Base-by-base conservation (phyloP, 2,113 vertebrate genomes). In the Vombatus ursinus region DNA sequence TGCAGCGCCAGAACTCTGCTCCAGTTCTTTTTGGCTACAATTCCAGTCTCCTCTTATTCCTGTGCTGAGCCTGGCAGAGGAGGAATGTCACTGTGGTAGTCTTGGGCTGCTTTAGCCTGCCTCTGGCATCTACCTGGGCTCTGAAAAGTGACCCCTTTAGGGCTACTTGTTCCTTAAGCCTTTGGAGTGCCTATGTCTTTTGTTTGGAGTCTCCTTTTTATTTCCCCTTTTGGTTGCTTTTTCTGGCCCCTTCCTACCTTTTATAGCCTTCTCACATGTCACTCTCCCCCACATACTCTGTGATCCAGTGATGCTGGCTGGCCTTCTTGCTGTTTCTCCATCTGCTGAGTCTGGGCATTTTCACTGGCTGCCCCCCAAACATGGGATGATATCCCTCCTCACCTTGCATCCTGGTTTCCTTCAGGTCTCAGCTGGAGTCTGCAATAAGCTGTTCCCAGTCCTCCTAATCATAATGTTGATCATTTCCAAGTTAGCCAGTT, bases 11-110 rank as follows among this genome's bases (percentile, higher is more conserved):
- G n/a, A 52, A 57, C 52, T 91, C 89, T 92, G 9, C 54, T 94
- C 57, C 91, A 93, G 8, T 61, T 93, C 52, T 91, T 91, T 92
- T 31, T 28, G 92, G 47, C 52, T 93, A 16, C 49, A 94, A 93
- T 52, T 89, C 92, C 91, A 92, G 91, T 48, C 44, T 84, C n/a
- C 90, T 96, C 92, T 47, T 95, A 54, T 90, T 93, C 61, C 31
- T 37, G 7, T n/a, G 61, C 61, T 77, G 61, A 77, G 37, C 61
- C 61, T 77, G 61, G 61, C 37, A 19, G 14, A 5, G 61, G 37
- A n/a, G 14, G 12, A 77, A 77, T 37, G 61, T 16, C 37, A n/a
- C 61, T n/a, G 12, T 77, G 11, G 31, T 37, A n/a, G 31, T 77
- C 61, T n/a, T 3, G 61, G 31, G 31, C 31, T 16, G 31, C 61